Evolutionary conservation across 2,113 vertebrate species (phyloP).

Genomic region (Quiscalus mexicanus): DNA sequence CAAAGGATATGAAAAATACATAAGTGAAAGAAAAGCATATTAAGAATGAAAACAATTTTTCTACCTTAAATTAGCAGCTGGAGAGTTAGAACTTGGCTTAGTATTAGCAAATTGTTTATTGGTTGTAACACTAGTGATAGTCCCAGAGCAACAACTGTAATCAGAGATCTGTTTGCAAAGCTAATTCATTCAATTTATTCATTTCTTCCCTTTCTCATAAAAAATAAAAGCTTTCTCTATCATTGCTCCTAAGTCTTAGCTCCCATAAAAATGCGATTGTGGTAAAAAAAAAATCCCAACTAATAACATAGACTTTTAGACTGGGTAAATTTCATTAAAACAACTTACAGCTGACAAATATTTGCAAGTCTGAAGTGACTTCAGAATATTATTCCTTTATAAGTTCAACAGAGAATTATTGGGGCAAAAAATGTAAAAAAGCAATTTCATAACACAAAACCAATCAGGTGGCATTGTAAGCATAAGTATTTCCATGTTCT

Average conservation of each 20-base stretch:
- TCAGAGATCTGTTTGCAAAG: conserved; percentile 17
- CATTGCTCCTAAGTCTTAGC: not conserved
- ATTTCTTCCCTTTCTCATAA: not conserved
- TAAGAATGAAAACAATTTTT: conserved; percentile 19
- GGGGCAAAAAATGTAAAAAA: not conserved
- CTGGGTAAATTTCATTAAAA: not conserved
- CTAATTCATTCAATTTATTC: not conserved
- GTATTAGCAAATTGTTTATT: conserved; percentile 30
- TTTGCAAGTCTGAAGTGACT: not conserved
- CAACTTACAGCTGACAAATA: not conserved
- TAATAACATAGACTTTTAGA: not conserved
- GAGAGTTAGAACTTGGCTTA: not conserved
- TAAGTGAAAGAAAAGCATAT: not conserved
- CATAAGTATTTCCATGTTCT: not conserved
- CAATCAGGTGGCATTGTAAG: not conserved
- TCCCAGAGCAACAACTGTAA: conserved; percentile 13
- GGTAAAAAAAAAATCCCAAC: not conserved
- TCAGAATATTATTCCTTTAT: not conserved
- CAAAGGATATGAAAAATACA: not conserved
- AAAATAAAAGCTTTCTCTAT: not conserved
- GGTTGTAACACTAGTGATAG: not conserved
- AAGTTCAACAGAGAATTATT: not conserved
- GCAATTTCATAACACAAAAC: not conserved
- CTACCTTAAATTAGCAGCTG: not conserved
- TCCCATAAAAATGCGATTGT: not conserved